Evolutionary conservation across 2,888 invertebrate species (phyloP).

Genomic region (Dichetophora obliterata): DNA sequence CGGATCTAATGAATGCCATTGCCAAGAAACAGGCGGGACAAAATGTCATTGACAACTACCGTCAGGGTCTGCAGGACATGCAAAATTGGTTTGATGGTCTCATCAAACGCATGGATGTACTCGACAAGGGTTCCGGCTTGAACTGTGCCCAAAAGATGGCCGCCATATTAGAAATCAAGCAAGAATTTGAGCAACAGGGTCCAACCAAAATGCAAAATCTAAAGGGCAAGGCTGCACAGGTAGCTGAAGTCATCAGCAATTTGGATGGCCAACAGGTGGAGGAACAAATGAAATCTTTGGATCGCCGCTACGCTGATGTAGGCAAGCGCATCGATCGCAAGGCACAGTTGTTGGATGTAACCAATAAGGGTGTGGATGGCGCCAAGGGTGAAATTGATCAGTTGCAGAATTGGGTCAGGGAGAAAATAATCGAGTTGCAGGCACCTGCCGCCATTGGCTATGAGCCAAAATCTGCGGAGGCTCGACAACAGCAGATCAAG

Average conservation of each 20-base stretch:
- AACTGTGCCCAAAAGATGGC: conserved; percentile 85
- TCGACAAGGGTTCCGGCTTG: conserved; percentile 87
- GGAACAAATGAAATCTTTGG: conserved; percentile 88
- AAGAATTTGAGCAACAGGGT: conserved; percentile 81
- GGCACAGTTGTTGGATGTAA: conserved; percentile 84
- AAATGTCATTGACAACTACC: conserved; percentile 82
- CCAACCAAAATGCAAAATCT: conserved; percentile 80
- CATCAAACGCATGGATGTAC: conserved; percentile 83
- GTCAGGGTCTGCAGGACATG: conserved; percentile 80
- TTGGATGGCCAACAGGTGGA: conserved; percentile 91
- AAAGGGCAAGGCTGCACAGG: conserved; percentile 78
- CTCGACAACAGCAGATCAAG: conserved; percentile 79
- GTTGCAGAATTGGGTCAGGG: conserved; percentile 84
- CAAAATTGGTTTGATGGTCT: conserved; percentile 87
- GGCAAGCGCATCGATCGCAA: conserved; percentile 88
- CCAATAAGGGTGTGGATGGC: conserved; percentile 85
- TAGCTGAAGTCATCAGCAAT: conserved; percentile 86
- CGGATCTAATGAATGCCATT: conserved; percentile 78
- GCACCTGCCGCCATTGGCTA: conserved; percentile 80
- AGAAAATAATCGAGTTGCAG: conserved; percentile 78
- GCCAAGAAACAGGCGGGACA: conserved; percentile 83
- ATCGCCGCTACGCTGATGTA: conserved; percentile 86
- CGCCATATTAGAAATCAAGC: conserved; percentile 79
- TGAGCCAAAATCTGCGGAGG: conserved; percentile 83
- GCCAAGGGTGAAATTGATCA: conserved; percentile 85